Conservation (phyloP, 2,113 vertebrate species). For the Podarcis cretensis region DNA sequence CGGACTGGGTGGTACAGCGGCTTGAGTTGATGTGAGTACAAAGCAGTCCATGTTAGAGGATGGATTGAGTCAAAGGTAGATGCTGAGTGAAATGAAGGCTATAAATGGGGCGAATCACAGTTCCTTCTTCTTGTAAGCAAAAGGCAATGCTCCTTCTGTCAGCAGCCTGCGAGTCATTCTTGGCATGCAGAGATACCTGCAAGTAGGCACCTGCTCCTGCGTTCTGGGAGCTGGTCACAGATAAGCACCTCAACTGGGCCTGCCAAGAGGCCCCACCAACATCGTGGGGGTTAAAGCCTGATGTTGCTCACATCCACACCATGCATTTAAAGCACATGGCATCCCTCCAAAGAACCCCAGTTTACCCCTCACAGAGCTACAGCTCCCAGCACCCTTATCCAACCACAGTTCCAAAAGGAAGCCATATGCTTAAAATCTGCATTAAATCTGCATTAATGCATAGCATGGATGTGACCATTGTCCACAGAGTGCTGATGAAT, state of each 20-base stretch:
- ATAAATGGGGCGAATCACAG: background rate
- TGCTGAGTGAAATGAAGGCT: background rate
- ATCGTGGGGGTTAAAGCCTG: background rate
- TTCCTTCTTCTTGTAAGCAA: background rate
- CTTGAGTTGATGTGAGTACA: background rate
- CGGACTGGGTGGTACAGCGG: conserved; percentile 5
- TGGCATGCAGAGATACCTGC: background rate
- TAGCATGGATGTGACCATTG: too few relatives aligned
- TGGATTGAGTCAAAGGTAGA: accelerated
- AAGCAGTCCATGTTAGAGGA: background rate
- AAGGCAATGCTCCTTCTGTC: background rate
- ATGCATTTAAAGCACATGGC: too few relatives aligned
- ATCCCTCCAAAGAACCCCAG: too few relatives aligned
- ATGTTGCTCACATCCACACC: too few relatives aligned
- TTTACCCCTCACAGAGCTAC: too few relatives aligned
- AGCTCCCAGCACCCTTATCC: too few relatives aligned
- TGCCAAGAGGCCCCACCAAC: background rate
- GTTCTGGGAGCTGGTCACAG: background rate
- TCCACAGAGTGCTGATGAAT: too few relatives aligned
- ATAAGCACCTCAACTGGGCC: background rate
- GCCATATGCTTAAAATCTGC: too few relatives aligned
- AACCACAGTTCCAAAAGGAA: too few relatives aligned
- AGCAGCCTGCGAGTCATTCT: background rate
- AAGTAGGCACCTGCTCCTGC: background rate
- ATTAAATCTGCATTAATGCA: too few relatives aligned